A percentile compares a stretch with the other conserved stretches of the same genome.
These are phyloP conservation scores for Chalcis sispes DNA, from an alignment of 2,888 invertebrate species.

Conservation along the genomic window DNA sequence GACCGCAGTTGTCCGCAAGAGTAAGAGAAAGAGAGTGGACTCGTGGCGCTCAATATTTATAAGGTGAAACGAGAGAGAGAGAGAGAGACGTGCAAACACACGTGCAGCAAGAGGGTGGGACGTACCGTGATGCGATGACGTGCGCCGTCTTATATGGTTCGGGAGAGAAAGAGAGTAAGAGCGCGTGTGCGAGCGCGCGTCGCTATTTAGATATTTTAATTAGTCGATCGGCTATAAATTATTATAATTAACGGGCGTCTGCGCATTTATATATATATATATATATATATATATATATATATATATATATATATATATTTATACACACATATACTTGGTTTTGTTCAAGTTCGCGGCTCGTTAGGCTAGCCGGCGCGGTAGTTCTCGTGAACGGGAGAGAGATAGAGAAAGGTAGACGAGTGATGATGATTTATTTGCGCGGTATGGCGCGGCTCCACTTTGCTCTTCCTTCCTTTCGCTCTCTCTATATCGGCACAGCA, in stretches of 20 bases:
- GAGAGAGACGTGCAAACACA: neutral
- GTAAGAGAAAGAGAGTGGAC: too few species aligned
- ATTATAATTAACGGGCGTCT: slow-evolving; percentile 68
- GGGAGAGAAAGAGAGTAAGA: too few species aligned
- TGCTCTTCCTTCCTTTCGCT: neutral
- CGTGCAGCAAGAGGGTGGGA: slow-evolving; percentile 54
- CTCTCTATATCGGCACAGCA: too few species aligned
- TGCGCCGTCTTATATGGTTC: too few species aligned
- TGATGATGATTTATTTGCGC: slow-evolving; percentile 58
- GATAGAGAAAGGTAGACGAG: slow-evolving; percentile 29
- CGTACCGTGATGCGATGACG: slow-evolving; percentile 11
- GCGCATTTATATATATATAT: too few species aligned
- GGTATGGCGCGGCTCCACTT: neutral
- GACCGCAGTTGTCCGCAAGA: slow-evolving; percentile 62
- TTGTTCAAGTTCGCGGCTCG: slow-evolving; percentile 19
- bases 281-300: too few species aligned
- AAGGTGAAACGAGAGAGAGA: slow-evolving; percentile 62
- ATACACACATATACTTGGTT: slow-evolving; percentile 36
- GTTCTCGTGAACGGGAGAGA: too few species aligned
- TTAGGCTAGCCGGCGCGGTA: neutral
- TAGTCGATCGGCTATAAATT: slow-evolving; percentile 73
- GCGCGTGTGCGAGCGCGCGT: slow-evolving; percentile 62
- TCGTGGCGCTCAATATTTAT: slow-evolving; percentile 71
- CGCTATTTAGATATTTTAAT: slow-evolving; percentile 75
- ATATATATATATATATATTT: too few species aligned